phyloP scores from a whole-genome alignment of 64 coral and sea anemone genomes.

The Acropora tenuis region DNA sequence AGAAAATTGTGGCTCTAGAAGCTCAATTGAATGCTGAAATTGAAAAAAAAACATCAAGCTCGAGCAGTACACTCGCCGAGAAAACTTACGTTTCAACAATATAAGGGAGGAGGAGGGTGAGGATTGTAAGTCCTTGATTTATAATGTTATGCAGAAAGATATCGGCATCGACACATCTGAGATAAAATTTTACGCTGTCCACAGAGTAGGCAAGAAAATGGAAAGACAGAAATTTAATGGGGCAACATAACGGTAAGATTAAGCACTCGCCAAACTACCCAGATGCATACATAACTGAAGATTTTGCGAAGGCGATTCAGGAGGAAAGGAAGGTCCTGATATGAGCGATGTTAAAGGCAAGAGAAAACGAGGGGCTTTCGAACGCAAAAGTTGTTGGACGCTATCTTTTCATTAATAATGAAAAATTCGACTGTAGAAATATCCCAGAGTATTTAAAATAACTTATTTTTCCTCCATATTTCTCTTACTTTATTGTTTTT shows the following conservation, averaged over 20 bases:
- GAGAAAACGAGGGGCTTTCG: neutral
- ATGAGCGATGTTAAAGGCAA: neutral
- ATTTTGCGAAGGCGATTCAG: neutral
- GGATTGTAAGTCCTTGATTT: neutral
- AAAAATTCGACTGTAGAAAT: neutral
- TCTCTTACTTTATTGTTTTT: no score
- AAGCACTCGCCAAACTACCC: neutral
- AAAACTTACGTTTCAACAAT: neutral
- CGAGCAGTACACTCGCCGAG: neutral
- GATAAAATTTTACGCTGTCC: neutral
- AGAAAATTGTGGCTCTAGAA: no score
- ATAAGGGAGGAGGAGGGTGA: neutral
- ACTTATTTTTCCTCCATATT: no score
- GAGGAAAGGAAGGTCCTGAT: neutral
- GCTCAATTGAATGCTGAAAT: no score
- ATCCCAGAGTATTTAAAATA: neutral
- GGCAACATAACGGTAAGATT: neutral
- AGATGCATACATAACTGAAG: no score
- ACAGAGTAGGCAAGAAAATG: neutral
- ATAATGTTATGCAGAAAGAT: neutral
- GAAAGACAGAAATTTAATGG: neutral
- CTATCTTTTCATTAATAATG: neutral
- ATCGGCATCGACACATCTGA: neutral
- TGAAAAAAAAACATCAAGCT: neutral
- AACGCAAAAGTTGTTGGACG: neutral